Conservation (phyloP, 2,113 vertebrate genomes). For the Apaloderma vittatum region DNA sequence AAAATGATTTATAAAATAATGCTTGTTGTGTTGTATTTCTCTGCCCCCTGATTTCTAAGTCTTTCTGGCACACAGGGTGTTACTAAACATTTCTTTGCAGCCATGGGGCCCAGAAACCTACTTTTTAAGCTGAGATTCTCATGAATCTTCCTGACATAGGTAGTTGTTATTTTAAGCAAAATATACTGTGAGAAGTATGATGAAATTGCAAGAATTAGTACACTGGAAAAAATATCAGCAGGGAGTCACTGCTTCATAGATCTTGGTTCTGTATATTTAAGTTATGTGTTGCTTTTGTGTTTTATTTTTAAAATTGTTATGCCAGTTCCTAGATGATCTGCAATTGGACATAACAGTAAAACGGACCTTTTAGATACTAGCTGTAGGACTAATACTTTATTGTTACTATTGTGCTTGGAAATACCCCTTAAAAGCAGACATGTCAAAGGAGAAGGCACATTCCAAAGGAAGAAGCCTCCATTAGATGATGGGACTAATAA, state of each 20-base stretch:
- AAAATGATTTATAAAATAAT: background rate
- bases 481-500: background rate
- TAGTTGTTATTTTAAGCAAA: background rate
- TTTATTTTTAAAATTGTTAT: background rate
- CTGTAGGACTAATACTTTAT: background rate
- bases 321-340: background rate
- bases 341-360: background rate
- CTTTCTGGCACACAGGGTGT: background rate
- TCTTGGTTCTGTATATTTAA: background rate
- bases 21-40: background rate
- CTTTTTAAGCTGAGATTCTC: background rate
- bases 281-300: background rate
- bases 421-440: background rate
- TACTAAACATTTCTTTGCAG: background rate
- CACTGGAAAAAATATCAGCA: background rate
- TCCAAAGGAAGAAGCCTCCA: background rate
- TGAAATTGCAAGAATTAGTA: background rate
- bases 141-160: background rate
- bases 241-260: background rate
- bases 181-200: background rate
- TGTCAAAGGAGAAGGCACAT: background rate
- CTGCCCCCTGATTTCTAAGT: background rate
- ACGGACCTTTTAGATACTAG: background rate
- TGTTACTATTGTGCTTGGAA: background rate
- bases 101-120: background rate